Evolutionary conservation across 1,140 invertebrate genomes (phyloP).

Genomic region (Oedothorax gibbosus): DNA sequence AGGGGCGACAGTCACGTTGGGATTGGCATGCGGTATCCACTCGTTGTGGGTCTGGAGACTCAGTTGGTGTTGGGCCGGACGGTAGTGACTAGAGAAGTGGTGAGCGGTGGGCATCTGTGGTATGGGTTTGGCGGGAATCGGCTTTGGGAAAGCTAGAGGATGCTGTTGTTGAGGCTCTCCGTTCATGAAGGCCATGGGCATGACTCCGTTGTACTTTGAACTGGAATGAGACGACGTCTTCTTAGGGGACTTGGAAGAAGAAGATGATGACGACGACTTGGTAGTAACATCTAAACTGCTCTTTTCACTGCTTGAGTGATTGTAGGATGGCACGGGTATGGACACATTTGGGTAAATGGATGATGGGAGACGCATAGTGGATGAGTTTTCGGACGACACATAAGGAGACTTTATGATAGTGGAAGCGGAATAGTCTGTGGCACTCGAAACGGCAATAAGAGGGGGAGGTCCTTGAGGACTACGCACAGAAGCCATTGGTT

Average conservation of each 20-base stretch:
- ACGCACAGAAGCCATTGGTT: not conserved
- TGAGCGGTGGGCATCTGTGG: conserved; percentile 34
- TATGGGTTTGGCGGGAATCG: conserved; percentile 45
- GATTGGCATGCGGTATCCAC: conserved; percentile 55
- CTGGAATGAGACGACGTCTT: conserved; percentile 20
- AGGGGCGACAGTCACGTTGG: conserved; percentile 53
- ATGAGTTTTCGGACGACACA: conserved; percentile 3
- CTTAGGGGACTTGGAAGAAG: conserved; percentile 38
- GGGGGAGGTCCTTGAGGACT: conserved; percentile 56
- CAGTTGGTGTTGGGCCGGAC: conserved; percentile 41
- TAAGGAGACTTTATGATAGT: conserved; percentile 22
- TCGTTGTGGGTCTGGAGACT: conserved; percentile 45
- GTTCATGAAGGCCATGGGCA: conserved; percentile 21
- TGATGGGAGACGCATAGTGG: conserved; percentile 5
- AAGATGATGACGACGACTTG: not conserved
- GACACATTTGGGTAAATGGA: conserved; percentile 14
- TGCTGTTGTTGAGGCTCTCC: conserved; percentile 4
- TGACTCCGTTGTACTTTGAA: conserved; percentile 45
- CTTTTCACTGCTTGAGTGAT: not conserved
- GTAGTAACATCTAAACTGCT: not conserved
- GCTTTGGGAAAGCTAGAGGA: conserved; percentile 27
- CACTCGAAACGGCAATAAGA: conserved; percentile 46
- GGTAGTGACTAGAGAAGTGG: conserved; percentile 55
- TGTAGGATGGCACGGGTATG: conserved; percentile 28
- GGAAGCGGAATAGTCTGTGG: conserved; percentile 11